Percentiles rank a stretch among this genome's conserved stretches.
These are phyloP conservation scores for Drosophila lutescens DNA, from an alignment of 2,888 invertebrate genomes.

Conservation along the genomic window DNA sequence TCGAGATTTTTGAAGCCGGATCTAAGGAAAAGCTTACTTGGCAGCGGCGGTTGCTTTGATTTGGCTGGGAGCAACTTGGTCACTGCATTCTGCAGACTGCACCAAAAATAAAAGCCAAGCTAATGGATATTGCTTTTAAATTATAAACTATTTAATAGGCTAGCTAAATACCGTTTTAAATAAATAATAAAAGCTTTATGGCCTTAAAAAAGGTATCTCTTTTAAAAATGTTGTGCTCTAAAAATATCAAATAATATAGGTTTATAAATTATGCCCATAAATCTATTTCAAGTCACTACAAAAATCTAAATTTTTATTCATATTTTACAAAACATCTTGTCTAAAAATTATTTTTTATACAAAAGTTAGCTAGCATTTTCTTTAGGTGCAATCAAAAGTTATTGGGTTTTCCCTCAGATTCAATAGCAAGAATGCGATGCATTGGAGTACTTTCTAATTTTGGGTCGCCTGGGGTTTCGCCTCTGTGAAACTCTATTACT, in stretches of 20 bases:
- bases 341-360: no score
- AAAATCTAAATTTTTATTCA: no score
- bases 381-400: not conserved
- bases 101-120: not conserved
- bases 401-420: not conserved
- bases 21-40: conserved; percentile 46
- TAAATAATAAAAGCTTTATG: no score
- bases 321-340: no score
- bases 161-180: no score
- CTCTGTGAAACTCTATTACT: conserved; percentile 57
- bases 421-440: conserved; percentile 21
- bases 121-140: no score
- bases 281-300: no score
- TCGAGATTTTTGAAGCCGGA: conserved; percentile 55
- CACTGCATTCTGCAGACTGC: conserved; percentile 18
- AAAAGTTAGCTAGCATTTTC: not conserved
- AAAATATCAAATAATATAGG: no score
- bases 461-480: conserved; percentile 43
- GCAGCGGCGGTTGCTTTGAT: conserved; percentile 34
- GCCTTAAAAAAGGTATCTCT: no score
- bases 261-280: no score
- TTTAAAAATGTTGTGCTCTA: no score
- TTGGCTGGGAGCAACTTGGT: conserved; percentile 14
- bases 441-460: conserved; percentile 38
- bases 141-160: no score